Base-by-base conservation (phyloP, 2,113 vertebrate species). In the Rhinolophus ferrumequinum region DNA sequence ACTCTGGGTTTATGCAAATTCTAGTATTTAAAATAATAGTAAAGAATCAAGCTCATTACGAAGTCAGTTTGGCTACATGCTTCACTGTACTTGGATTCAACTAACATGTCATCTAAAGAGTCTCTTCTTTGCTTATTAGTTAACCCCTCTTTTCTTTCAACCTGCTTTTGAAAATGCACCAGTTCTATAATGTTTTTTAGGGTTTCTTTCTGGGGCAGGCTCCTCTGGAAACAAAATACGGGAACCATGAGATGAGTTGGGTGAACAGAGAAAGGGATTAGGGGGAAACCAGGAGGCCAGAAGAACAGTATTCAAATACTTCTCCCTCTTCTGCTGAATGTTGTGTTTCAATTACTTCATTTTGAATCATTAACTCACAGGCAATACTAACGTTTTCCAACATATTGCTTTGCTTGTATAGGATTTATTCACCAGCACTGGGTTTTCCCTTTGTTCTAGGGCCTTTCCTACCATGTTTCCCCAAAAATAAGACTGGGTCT, bases 81-180 rank as follows among this genome's bases (percentile, higher is more conserved):
- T 79, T 90, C 75, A 54, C n/a, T 87, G 47, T 47, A 69, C 47
- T 90, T 95, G 52, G 10, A 18, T 14, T 72, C 67, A 91, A 77
- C 67, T 77, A 86, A 82, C 56, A 4, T 86, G 33, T 64, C 75
- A 72, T 28, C 62, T 86, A 76, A 92, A 89, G 35, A 64, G 26
- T 82, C 84, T 94, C 73, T 70, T 76, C n/a, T 52, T 76, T 83
- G n/a, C 91, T 86, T 89, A 67, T 81, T 86, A 92, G 77, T 93
- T 73, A 76, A 58, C 41, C 22, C 12, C 41, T 67, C 38, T 79
- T 70, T 76, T 19, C 56, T 85, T 96, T 70, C 22, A 76, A 88
- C 14, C 54, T 44, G 28, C 16, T 83, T 96, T 93, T 67, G 52
- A 96, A 96, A 90, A 88, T 56, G 44, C 66, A 58, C 35, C 35